Evolutionary conservation across 1,140 invertebrate species (phyloP), one percentile per base, ranked within the genome.

Genomic region (Notospermus geniculatus): DNA sequence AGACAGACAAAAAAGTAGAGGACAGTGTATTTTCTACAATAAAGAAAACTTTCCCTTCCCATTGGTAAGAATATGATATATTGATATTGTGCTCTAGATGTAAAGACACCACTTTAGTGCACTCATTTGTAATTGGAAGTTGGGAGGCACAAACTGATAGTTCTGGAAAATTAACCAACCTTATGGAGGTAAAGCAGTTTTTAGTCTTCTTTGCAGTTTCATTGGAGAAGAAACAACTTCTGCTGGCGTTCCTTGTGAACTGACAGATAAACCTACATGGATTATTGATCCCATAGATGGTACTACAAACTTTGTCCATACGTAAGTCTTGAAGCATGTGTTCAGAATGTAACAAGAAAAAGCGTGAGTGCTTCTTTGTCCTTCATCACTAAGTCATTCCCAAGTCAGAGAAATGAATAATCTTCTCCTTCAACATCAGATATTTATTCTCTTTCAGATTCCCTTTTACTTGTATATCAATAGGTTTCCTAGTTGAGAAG

Each of bases 231-330:
- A 99, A 82, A 87, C 88, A 2, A 88, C 89, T 58, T 36, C 32
- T 4, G 88, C 87, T 28, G 89, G 88, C 27, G 81, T 82, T n/a
- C 89, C 91, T 76, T 86, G 88, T 62, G 83, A 87, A 60, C 80
- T 97, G 17, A 96, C 93, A 1, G 87, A 95, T 79, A 87, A 85
- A 13, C 95, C 95, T 11, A 99, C 96, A 7, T 99, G 96, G 96
- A 92, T 99, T 58, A 97, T 99, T 62, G 97, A 85, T 65, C 84
- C 84, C 2, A 81, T 85, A 52, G 84, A 85, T 75, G 84, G 84
- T 56, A 85, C 84, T 5, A 81, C 81, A 5, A 85, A 85, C 69
- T 85, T 85, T 77, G 80, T 84, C 27, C 83, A 85, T 67, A 69
- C 73, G 72, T 85, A 76, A 64, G 69, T 71, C n/a, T n/a, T n/a